Evolutionary conservation across 2,888 invertebrate genomes (phyloP), one percentile per base, ranked within the genome.

Genomic region (Callinectes sapidus): DNA sequence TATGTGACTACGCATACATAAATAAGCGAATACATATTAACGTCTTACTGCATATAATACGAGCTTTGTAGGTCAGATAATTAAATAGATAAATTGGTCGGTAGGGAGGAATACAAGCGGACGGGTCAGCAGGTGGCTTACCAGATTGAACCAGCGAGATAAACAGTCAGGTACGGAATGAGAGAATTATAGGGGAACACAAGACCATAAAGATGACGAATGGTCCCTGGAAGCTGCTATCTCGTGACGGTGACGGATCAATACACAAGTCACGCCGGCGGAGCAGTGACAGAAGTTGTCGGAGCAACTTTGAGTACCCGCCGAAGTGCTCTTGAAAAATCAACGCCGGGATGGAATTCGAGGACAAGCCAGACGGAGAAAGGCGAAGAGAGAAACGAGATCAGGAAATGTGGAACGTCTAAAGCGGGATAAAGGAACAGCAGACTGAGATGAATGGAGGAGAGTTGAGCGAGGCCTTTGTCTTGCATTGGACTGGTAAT

Each of bases 211-310:
- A 81, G 81, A 81, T 81, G 35, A 81, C 35, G 81, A 81, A 81
- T 35, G 81, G 81, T 28, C 14, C 35, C 35, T 32, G 81, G 81
- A 81, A 81, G 81, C 81, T 81, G 81, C 35, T 81, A 81, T 81
- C 81, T 81, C 81, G 14, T 81, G 81, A 81, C 81, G 81, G 35
- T 81, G 81, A 81, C 32, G 81, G 81, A 81, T 81, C 81, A 81
- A 81, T 81, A 81, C 81, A 35, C 35, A 16, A 10, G 35, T 81
- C 81, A 81, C 81, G 81, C 81, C 81, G 35, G 81, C 35, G 35
- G 35, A 32, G 81, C 81, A 81, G 81, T n/a, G 18, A 18, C 81
- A 16, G 81, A 35, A 35, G 35, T 81, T 35, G 32, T 14, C 81
- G 35, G 35, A 35, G 35, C 35, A 35, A 35, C 35, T 23, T 35